These are phyloP conservation scores for Drosophila colorata DNA, from an alignment of 2,888 invertebrate genomes.

Conservation along the genomic window DNA sequence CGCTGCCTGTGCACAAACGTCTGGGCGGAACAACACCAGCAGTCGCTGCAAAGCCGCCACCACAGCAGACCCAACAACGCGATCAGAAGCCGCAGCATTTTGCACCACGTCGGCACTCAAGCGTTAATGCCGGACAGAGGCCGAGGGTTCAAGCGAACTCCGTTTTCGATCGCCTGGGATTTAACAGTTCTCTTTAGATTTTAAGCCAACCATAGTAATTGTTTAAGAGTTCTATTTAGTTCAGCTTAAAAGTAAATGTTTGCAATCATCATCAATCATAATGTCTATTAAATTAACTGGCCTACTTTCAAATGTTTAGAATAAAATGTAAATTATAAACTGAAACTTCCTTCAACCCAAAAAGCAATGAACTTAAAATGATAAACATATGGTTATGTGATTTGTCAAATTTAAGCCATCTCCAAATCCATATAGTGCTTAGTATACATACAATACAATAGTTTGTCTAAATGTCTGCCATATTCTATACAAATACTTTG, in stretches of 20 bases:
- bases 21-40: conserved; percentile 62
- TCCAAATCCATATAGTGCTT: no score
- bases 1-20: conserved; percentile 81
- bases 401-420: no score
- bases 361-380: no score
- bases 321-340: not conserved
- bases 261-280: conserved; percentile 28
- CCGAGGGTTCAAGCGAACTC: conserved; percentile 53
- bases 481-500: no score
- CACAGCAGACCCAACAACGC: conserved; percentile 21
- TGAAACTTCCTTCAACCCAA: no score
- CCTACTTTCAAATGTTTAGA: not conserved
- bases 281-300: conserved; percentile 8
- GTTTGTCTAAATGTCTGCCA: no score
- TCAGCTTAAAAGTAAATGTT: conserved; percentile 31
- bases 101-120: conserved; percentile 55
- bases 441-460: no score
- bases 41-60: not conserved
- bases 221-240: conserved; percentile 42
- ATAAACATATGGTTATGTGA: no score
- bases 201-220: conserved; percentile 18
- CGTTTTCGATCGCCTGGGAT: conserved; percentile 84
- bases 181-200: conserved; percentile 70
- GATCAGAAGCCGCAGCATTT: conserved; percentile 19
- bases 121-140: conserved; percentile 52